phyloP scores from a whole-genome alignment of 2,797 vertebrate species.

The Luscinia megarhynchos region DNA sequence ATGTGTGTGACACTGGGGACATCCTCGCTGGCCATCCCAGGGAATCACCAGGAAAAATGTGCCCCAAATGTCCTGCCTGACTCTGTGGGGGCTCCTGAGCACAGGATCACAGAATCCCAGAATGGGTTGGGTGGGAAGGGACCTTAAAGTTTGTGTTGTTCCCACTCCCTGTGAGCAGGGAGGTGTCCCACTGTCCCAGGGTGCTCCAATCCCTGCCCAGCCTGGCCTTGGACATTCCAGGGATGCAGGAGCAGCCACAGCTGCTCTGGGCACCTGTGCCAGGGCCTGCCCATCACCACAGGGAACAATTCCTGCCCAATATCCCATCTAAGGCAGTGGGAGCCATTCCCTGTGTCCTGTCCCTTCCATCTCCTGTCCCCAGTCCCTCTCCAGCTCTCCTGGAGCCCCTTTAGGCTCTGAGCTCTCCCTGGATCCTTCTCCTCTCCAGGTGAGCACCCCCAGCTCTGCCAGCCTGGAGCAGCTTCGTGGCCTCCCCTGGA shows the following conservation, averaged over 20 bases:
- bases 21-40: accelerated
- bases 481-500: accelerated
- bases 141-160: background rate
- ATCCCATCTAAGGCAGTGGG: background rate
- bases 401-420: background rate
- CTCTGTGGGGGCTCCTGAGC: accelerated
- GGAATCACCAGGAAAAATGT: background rate
- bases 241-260: background rate
- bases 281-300: accelerated
- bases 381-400: background rate
- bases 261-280: background rate
- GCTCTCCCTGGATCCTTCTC: background rate
- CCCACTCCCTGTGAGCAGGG: background rate
- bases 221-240: background rate
- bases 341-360: background rate
- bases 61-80: accelerated
- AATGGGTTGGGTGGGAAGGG: background rate
- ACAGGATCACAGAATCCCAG: background rate
- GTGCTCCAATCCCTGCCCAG: accelerated
- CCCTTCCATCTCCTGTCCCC: background rate
- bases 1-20: background rate
- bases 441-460: background rate
- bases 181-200: accelerated
- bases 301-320: background rate
- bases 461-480: background rate